Evolutionary conservation across 2,797 vertebrate genomes (phyloP).

Genomic region (Acrossocheilus wenchowensis): DNA sequence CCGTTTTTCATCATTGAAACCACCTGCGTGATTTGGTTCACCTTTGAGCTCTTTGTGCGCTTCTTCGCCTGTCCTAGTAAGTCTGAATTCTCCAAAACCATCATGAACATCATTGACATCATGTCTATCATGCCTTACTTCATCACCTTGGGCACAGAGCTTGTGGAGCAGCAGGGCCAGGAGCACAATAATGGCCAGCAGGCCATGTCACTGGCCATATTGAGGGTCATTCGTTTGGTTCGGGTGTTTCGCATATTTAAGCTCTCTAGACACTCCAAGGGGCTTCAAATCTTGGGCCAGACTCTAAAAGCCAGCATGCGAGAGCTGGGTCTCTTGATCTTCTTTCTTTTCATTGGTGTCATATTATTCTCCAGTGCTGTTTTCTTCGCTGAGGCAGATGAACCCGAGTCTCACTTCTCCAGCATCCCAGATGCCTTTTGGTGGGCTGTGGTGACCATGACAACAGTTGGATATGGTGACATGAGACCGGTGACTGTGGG

Average conservation of each 20-base stretch:
- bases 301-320: slow-evolving; percentile 96
- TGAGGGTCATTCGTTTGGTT: slow-evolving; percentile 93
- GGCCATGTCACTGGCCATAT: slow-evolving; percentile 96
- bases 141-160: slow-evolving; percentile 93
- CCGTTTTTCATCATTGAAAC: slow-evolving; percentile 98
- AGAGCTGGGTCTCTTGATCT: slow-evolving; percentile 94
- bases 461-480: slow-evolving; percentile 95
- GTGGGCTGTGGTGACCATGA: slow-evolving; percentile 99
- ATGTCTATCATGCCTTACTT: slow-evolving; percentile 98
- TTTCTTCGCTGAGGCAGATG: slow-evolving; percentile 93
- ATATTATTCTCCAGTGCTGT: slow-evolving; percentile 98
- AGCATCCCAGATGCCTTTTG: slow-evolving; percentile 98
- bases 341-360: slow-evolving; percentile 97
- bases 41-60: slow-evolving; percentile 92
- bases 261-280: slow-evolving; percentile 94
- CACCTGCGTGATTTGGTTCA: slow-evolving; percentile 97
- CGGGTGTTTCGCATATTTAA: slow-evolving; percentile 97
- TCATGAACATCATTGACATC: slow-evolving; percentile 94
- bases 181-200: slow-evolving; percentile 88
- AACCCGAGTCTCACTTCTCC: slow-evolving; percentile 91
- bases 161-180: slow-evolving; percentile 84
- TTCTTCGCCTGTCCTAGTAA: slow-evolving; percentile 94
- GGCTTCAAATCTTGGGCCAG: slow-evolving; percentile 94
- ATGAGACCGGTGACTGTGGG: slow-evolving; percentile 94
- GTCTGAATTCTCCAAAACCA: slow-evolving; percentile 87